Conservation (phyloP, 30 jellyfish, hydroid and myxozoan genomes). For the Nemopilema nomurai region DNA sequence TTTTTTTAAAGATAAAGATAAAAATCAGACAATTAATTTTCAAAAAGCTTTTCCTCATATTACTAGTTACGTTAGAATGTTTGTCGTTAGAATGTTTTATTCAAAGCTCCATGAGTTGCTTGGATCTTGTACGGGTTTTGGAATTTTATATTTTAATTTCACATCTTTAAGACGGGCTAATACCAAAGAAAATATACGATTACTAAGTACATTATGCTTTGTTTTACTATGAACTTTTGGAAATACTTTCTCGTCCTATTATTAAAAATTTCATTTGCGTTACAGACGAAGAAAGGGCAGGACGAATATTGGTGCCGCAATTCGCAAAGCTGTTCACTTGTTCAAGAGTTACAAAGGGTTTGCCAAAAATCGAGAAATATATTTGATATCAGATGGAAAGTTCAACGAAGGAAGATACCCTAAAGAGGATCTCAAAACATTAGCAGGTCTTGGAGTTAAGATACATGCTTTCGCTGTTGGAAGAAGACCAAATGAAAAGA, state of each 20-base stretch:
- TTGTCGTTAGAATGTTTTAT: too few species aligned
- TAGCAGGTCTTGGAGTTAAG: constrained; percentile 14
- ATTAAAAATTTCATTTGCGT: background rate
- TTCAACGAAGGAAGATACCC: constrained; percentile 43
- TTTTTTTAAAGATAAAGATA: too few species aligned
- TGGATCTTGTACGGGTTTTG: too few species aligned
- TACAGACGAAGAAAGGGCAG: constrained; percentile 25
- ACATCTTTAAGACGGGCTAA: too few species aligned
- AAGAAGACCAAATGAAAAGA: background rate
- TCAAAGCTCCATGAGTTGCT: too few species aligned
- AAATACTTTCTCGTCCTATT: background rate
- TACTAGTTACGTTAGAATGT: too few species aligned
- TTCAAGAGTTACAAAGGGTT: constrained; percentile 30
- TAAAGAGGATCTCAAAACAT: background rate
- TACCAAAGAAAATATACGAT: too few species aligned
- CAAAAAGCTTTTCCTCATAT: background rate
- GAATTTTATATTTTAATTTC: too few species aligned
- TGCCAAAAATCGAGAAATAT: constrained; percentile 36
- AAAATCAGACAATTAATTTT: background rate
- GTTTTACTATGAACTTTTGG: background rate
- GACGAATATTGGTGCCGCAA: constrained; percentile 43
- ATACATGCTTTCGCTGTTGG: constrained; percentile 31
- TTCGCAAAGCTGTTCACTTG: constrained; percentile 24
- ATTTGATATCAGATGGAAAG: constrained; percentile 56
- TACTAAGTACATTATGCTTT: background rate